A percentile compares a stretch with the other conserved stretches of the same genome.
These are phyloP conservation scores for Limnephilus marmoratus DNA, from an alignment of 2,888 invertebrate genomes.

Conservation along the genomic window DNA sequence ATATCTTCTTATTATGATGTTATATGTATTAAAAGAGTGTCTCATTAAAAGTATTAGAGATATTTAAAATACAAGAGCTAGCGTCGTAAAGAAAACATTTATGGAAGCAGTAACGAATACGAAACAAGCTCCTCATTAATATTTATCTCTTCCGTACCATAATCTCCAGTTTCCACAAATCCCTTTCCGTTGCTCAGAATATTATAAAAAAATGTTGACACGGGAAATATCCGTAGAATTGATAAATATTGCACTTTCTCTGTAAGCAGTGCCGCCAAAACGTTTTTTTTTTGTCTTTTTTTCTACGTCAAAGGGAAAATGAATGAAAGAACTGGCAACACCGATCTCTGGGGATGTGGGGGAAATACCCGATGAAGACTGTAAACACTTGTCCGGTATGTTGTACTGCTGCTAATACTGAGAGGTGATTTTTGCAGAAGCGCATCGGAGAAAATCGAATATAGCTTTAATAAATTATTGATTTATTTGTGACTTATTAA, in stretches of 20 bases:
- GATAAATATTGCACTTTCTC: conserved; percentile 56
- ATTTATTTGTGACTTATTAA: not conserved
- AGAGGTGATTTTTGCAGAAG: conserved; percentile 33
- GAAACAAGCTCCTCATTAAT: not conserved
- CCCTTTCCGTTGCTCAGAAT: conserved; percentile 23
- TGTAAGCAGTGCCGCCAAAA: conserved; percentile 33
- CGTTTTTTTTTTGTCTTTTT: conserved; percentile 31
- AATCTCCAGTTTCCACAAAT: not conserved
- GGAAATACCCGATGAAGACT: conserved; percentile 51
- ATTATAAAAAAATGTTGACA: not conserved
- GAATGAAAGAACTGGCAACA: conserved; percentile 51
- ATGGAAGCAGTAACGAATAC: not conserved
- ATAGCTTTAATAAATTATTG: not conserved
- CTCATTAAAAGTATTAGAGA: not conserved
- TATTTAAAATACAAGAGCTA: not conserved
- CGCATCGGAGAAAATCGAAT: conserved; percentile 7
- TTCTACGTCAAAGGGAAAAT: conserved; percentile 54
- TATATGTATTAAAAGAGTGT: not conserved
- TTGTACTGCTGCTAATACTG: conserved; percentile 32
- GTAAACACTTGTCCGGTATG: conserved; percentile 55
- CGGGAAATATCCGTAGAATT: conserved; percentile 8
- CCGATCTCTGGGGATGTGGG: conserved; percentile 24
- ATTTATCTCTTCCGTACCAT: conserved; percentile 2
- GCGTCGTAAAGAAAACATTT: not conserved
- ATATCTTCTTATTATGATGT: not conserved